Conservation (phyloP, 2,888 invertebrate species). For the Clepsis dumicolana region DNA sequence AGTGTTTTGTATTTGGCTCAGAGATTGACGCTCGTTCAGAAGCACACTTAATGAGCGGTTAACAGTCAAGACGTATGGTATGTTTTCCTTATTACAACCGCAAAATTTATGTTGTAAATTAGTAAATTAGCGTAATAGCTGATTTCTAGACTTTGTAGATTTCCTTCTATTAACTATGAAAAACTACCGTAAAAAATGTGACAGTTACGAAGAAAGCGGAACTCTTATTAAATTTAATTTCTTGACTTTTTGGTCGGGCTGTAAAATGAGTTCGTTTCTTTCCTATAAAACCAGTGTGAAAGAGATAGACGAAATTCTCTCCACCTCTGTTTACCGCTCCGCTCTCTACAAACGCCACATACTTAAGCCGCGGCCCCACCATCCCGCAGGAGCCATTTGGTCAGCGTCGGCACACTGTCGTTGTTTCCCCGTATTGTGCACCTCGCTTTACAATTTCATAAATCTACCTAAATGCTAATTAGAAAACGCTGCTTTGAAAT, state of each 20-base stretch:
- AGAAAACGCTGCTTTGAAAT: conserved; percentile 50
- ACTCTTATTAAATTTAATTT: too few relatives aligned
- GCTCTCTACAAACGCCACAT: conserved; percentile 20
- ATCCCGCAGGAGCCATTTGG: conserved; percentile 53
- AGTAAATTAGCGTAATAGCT: too few relatives aligned
- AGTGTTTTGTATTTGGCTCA: neutral
- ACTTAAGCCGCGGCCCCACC: conserved; percentile 33
- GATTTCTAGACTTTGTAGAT: too few relatives aligned
- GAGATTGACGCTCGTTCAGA: neutral
- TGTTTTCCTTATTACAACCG: too few relatives aligned
- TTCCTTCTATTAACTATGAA: too few relatives aligned
- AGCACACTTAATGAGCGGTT: too few relatives aligned
- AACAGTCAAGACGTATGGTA: too few relatives aligned
- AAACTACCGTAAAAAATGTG: too few relatives aligned
- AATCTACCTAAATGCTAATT: conserved; percentile 57
- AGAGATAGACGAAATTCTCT: neutral
- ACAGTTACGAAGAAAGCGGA: too few relatives aligned
- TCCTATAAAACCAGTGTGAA: neutral
- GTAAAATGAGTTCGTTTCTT: neutral
- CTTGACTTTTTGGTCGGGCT: too few relatives aligned
- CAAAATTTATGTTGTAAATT: too few relatives aligned
- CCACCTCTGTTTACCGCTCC: neutral
- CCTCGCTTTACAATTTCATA: conserved; percentile 53
- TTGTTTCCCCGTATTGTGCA: conserved; percentile 46
- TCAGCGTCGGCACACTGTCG: conserved; percentile 47